phyloP scores from a whole-genome alignment of 2,113 vertebrate species.

The Salminus brasiliensis region DNA sequence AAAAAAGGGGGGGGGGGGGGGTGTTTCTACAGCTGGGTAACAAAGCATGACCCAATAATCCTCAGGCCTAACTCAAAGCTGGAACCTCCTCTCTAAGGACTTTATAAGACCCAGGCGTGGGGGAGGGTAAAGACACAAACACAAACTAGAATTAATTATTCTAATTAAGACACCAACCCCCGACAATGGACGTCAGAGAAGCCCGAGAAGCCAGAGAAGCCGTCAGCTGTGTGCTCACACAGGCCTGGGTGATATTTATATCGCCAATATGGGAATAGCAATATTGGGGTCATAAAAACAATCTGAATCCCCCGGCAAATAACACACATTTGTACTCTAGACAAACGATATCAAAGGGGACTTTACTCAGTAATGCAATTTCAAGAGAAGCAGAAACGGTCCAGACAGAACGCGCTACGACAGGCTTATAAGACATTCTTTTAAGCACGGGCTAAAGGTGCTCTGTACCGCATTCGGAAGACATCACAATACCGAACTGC shows the following conservation, averaged over 20 bases:
- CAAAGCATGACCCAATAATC: conserved; percentile 84
- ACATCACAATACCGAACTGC: too few species aligned
- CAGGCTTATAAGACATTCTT: too few species aligned
- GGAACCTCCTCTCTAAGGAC: conserved; percentile 71
- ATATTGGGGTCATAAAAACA: background rate
- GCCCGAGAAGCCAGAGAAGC: background rate
- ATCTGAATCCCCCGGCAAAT: background rate
- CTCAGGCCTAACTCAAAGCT: conserved; percentile 76
- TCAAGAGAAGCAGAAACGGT: too few species aligned
- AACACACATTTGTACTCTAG: background rate
- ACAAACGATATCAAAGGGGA: too few species aligned
- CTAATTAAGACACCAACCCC: conserved; percentile 70
- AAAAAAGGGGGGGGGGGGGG: too few species aligned
- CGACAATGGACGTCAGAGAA: background rate
- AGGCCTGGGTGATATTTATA: background rate
- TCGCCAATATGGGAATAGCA: background rate
- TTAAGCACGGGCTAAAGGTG: too few species aligned
- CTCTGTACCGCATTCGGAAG: too few species aligned
- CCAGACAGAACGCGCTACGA: too few species aligned
- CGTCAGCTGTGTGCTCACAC: background rate
- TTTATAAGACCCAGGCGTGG: conserved; percentile 66
- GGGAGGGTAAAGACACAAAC: conserved; percentile 57
- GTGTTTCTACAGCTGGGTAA: conserved; percentile 80
- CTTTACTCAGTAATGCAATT: too few species aligned
- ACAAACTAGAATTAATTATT: conserved; percentile 74